Conservation (phyloP, 2,113 vertebrate species). For the Pedetes capensis region DNA sequence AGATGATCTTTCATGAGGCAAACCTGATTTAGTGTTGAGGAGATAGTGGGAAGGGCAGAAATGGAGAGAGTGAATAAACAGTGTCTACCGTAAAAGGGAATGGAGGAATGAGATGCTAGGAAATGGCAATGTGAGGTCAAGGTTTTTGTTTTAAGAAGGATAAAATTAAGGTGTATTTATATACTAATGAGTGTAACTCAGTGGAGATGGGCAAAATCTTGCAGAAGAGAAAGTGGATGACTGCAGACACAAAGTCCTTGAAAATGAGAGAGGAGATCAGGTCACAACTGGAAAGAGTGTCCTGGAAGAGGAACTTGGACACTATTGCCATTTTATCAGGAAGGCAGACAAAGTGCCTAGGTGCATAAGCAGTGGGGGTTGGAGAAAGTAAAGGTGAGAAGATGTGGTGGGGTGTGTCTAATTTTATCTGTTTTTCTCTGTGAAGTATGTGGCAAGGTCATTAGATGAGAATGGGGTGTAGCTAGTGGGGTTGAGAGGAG, state of each 20-base stretch:
- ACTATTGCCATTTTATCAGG: neutral
- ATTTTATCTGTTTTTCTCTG: neutral
- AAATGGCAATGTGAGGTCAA: neutral
- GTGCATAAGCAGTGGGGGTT: neutral
- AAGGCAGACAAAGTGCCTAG: neutral
- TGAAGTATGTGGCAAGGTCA: conserved; percentile 1
- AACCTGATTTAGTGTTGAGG: neutral
- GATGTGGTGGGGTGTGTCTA: neutral
- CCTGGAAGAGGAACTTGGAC: neutral
- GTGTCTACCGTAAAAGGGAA: neutral
- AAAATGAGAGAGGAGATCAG: neutral
- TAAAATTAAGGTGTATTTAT: conserved; percentile 2
- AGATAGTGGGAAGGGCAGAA: neutral
- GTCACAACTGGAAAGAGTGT: neutral
- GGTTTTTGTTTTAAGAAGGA: neutral
- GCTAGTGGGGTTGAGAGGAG: neutral
- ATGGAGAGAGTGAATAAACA: neutral
- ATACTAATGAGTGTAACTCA: neutral
- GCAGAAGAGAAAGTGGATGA: neutral
- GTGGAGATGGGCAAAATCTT: neutral
- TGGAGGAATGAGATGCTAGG: neutral
- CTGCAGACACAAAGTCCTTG: conserved; percentile 3
- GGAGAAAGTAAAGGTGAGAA: conserved; percentile 2
- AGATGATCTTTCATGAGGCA: neutral
- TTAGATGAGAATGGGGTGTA: neutral